phyloP scores from a whole-genome alignment of 2,797 vertebrate genomes.

The Notamacropus eugenii region DNA sequence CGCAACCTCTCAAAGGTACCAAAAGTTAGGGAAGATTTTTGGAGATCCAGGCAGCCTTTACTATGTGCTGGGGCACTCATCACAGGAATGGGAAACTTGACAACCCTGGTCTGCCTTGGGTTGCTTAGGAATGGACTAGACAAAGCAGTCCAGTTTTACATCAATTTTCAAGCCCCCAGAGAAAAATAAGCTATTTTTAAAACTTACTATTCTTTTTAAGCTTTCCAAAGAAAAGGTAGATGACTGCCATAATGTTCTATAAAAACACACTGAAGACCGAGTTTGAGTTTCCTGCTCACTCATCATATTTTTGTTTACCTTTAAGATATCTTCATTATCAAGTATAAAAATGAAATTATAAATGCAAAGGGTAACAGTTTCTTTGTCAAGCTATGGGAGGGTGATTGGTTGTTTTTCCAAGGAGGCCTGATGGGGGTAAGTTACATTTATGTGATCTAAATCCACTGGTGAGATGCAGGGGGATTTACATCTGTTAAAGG shows the following conservation, averaged over 20 bases:
- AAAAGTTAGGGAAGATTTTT: constrained; percentile 29
- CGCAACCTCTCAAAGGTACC: neutral
- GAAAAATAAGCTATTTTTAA: constrained; percentile 20
- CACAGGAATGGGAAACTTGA: neutral
- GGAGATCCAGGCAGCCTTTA: constrained; percentile 5
- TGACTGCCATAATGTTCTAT: neutral
- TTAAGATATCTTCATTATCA: constrained; percentile 46
- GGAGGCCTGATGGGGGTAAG: constrained; percentile 78
- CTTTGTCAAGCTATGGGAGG: constrained; percentile 74
- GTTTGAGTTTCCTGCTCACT: constrained; percentile 44
- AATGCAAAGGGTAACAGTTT: constrained; percentile 35
- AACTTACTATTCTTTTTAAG: constrained; percentile 24
- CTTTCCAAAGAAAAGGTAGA: constrained; percentile 21
- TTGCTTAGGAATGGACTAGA: constrained; percentile 14
- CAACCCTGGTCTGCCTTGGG: neutral
- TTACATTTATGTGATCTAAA: constrained; percentile 83
- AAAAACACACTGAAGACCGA: constrained; percentile 1
- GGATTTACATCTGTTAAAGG: constrained; percentile 90
- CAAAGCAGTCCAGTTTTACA: constrained; percentile 11
- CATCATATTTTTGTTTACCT: constrained; percentile 43
- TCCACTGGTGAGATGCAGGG: constrained; percentile 78
- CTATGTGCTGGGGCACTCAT: neutral
- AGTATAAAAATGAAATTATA: constrained; percentile 55
- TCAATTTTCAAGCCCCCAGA: neutral
- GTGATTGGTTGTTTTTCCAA: constrained; percentile 81